phyloP scores from a whole-genome alignment of 2,888 invertebrate species.

The Scaeva pyrastri region DNA sequence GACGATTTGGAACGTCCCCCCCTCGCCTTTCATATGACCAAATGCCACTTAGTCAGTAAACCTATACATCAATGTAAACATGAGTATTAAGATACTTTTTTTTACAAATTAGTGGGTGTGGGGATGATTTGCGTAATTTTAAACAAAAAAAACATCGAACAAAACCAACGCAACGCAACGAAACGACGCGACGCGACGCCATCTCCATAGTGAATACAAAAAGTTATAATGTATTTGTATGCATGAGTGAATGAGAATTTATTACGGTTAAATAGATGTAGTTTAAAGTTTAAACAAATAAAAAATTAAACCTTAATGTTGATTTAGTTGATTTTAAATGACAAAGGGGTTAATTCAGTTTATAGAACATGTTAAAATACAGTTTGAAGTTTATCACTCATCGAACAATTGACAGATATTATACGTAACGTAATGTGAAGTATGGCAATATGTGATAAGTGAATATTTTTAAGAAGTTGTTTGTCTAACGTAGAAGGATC shows the following conservation, averaged over 20 bases:
- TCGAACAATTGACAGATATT: too few relatives aligned
- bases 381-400: not conserved
- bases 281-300: constrained; percentile 32
- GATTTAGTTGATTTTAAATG: not conserved
- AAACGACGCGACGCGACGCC: constrained; percentile 17
- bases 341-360: not conserved
- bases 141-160: constrained; percentile 56
- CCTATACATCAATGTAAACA: constrained; percentile 8
- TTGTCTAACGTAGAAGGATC: too few relatives aligned
- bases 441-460: too few relatives aligned
- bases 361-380: not conserved
- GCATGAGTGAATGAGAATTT: constrained; percentile 66
- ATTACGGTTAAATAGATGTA: constrained; percentile 53
- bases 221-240: constrained; percentile 6
- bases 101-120: constrained; percentile 68
- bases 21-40: constrained; percentile 7
- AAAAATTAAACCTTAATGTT: not conserved
- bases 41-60: not conserved
- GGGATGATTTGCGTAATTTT: constrained; percentile 73
- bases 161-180: constrained; percentile 14
- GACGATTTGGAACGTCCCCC: constrained; percentile 66
- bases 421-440: too few relatives aligned
- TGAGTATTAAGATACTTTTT: not conserved
- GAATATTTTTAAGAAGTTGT: too few relatives aligned
- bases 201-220: constrained; percentile 37